Evolutionary conservation across 2,888 invertebrate species (phyloP), one percentile per base, ranked within the genome.

Genomic region (Pseudococcus jackbeardsleyi): DNA sequence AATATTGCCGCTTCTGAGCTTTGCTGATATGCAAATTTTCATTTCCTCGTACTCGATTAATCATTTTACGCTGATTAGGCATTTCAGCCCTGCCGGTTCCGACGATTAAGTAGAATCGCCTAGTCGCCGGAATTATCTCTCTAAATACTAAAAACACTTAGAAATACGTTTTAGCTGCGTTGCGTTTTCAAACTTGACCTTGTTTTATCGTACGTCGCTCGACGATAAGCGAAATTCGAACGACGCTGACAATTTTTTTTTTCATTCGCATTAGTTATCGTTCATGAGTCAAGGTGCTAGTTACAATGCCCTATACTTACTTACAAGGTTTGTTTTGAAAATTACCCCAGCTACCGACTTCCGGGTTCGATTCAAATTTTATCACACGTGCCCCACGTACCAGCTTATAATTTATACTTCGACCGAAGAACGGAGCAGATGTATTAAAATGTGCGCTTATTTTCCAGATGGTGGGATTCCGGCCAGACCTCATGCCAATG

Each of bases 391-490:
- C 26, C 33, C 22, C 33, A 22, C 33, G 68, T 72, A n/a, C 19
- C 0, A 22, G 8, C 19, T 33, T 33, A n/a, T n/a, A 33, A 33
- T 33, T 33, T 33, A 33, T 33, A 33, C 26, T 33, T 33, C 26
- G 3, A 22, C 64, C 15, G 54, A 17, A 1, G 54, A 54, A 12
- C 64, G 22, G 15, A 72, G 19, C 79, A 42, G 42, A 42, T 42
- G 79, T 86, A 64, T 48, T 86, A 72, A 86, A 39, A 72, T 86
- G 39, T 42, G 48, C 39, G 39, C n/a, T 64, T 88, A 72, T 19
- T 89, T 90, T 84, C 89, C 89, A 26, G 91, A 89, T 12, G 91
- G 91, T 7, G 91, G 85, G 64, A 86, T 88, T 22, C 89, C 89
- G 42, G 85, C 77, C 48, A 54, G 77, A 59, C 39, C 88, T 54